phyloP scores from a whole-genome alignment of 1,140 invertebrate species.

The Sogatella furcifera region DNA sequence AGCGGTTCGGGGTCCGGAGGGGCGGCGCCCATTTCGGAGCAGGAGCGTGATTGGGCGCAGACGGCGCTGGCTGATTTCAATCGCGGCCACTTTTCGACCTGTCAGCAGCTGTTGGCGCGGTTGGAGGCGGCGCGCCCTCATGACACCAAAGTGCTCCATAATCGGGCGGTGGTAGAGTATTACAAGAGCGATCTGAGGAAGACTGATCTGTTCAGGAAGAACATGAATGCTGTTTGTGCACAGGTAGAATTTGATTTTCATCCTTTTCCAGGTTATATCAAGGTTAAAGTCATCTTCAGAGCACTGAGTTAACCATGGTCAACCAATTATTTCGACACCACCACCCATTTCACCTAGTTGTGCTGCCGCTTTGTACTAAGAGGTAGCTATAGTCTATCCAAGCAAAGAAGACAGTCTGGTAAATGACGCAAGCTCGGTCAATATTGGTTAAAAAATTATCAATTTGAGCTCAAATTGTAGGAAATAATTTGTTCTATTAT shows the following conservation, averaged over 20 bases:
- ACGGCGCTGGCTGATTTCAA: constrained; percentile 45
- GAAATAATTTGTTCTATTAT: too few species aligned
- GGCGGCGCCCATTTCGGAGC: constrained; percentile 31
- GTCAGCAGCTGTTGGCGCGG: constrained; percentile 46
- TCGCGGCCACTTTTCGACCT: constrained; percentile 41
- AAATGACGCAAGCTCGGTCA: too few species aligned
- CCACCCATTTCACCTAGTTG: too few species aligned
- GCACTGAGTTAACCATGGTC: too few species aligned
- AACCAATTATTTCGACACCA: too few species aligned
- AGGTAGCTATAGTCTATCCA: too few species aligned
- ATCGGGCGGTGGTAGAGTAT: constrained; percentile 60
- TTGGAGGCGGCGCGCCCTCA: constrained; percentile 43
- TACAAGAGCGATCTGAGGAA: constrained; percentile 58
- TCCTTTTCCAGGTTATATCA: too few species aligned
- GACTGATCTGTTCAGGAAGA: constrained; percentile 56
- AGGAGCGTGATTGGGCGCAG: constrained; percentile 43
- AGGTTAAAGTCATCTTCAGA: too few species aligned
- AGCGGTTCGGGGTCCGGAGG: background rate
- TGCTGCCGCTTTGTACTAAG: too few species aligned
- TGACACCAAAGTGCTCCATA: constrained; percentile 60
- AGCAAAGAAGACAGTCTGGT: too few species aligned
- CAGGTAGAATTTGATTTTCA: constrained; percentile 31
- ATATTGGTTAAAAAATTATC: too few species aligned
- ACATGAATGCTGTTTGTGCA: constrained; percentile 47
- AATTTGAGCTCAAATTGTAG: too few species aligned